Evolutionary conservation across 1,140 invertebrate genomes (phyloP).

Genomic region (Trichogramma pretiosum): DNA sequence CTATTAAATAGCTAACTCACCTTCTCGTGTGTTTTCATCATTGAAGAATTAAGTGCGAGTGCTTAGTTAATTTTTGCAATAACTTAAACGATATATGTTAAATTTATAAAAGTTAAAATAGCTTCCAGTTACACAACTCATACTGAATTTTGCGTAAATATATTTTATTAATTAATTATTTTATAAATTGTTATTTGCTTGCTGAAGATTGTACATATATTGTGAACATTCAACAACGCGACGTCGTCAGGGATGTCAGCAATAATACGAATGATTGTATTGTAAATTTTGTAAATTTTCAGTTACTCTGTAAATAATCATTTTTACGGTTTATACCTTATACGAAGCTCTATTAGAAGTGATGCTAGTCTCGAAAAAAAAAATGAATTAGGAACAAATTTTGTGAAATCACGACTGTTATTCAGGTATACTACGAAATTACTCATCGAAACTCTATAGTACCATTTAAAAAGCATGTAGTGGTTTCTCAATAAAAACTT

Average conservation of each 20-base stretch:
- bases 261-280: too few relatives aligned
- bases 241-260: too few relatives aligned
- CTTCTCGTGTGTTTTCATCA: too few relatives aligned
- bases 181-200: slow-evolving; percentile 4
- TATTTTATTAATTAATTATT: slow-evolving; percentile 2
- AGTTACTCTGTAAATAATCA: slow-evolving; percentile 18
- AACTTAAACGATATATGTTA: background rate
- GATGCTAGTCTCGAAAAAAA: slow-evolving; percentile 6
- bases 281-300: slow-evolving; percentile 19
- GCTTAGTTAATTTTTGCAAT: too few relatives aligned
- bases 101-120: slow-evolving; percentile 2
- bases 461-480: slow-evolving; percentile 6
- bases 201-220: slow-evolving; percentile 7
- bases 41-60: too few relatives aligned
- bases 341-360: slow-evolving; percentile 8
- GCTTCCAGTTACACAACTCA: too few relatives aligned
- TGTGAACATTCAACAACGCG: too few relatives aligned
- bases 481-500: slow-evolving; percentile 14
- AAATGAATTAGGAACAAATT: too few relatives aligned
- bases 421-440: background rate
- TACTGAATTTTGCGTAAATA: too few relatives aligned
- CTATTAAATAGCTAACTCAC: too few relatives aligned
- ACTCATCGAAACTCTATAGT: background rate
- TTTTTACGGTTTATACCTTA: slow-evolving; percentile 15
- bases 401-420: too few relatives aligned